Conservation (phyloP, 1,140 invertebrate genomes). For the Dolichoris vasculosae region DNA sequence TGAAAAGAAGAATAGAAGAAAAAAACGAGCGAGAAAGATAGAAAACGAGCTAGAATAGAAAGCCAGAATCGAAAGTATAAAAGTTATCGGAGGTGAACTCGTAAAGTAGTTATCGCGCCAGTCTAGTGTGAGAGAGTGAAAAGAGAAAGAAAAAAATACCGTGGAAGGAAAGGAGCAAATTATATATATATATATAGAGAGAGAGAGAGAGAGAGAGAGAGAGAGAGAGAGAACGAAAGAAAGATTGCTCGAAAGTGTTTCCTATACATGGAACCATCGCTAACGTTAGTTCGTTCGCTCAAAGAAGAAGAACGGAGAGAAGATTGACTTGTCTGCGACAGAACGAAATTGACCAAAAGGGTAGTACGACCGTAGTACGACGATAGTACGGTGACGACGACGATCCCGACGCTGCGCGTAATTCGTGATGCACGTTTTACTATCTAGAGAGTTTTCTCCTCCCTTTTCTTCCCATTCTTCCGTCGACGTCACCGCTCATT, state of each 20-base stretch:
- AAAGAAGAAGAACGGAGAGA: conserved; percentile 15
- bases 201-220: conserved; percentile 6
- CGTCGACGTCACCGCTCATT: conserved; percentile 15
- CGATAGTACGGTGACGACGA: background rate
- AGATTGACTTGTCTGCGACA: conserved; percentile 51
- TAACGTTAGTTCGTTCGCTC: conserved; percentile 1
- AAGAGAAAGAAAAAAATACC: background rate
- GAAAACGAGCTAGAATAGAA: conserved; percentile 47
- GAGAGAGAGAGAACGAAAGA: background rate
- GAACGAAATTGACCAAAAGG: conserved; percentile 51
- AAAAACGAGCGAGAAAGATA: conserved; percentile 5
- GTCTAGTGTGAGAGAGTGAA: conserved; percentile 31
- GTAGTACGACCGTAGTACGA: background rate
- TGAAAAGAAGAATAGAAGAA: background rate
- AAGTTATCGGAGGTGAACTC: conserved; percentile 53
- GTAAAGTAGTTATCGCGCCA: conserved; percentile 53
- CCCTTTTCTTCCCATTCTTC: conserved; percentile 34
- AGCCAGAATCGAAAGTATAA: conserved; percentile 52
- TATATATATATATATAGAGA: too few species aligned
- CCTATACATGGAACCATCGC: conserved; percentile 48
- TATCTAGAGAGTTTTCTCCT: conserved; percentile 38
- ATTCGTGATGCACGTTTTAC: conserved; percentile 52
- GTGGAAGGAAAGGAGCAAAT: background rate
- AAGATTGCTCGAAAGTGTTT: conserved; percentile 45
- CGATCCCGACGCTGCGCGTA: conserved; percentile 43